Evolutionary conservation across 2,113 vertebrate genomes (phyloP).

Genomic region (Psilopogon haemacephalus): DNA sequence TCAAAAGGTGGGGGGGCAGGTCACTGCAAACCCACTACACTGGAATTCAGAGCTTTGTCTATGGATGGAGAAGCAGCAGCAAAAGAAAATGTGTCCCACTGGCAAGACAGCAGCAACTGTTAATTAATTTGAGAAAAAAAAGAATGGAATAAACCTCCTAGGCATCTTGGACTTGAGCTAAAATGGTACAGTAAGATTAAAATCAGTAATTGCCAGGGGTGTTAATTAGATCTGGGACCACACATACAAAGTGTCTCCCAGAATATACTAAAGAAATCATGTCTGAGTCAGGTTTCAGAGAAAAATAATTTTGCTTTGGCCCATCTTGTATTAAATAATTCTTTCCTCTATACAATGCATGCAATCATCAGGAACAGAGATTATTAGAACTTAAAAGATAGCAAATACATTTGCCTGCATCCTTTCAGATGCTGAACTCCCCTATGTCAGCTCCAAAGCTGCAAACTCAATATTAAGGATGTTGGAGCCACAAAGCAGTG

Average conservation of each 20-base stretch:
- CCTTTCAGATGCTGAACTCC: not conserved
- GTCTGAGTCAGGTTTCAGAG: not conserved
- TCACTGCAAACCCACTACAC: too few relatives aligned
- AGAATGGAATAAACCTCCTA: not conserved
- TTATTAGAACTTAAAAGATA: conserved; percentile 9
- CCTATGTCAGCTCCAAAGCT: not conserved
- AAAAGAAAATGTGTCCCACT: not conserved
- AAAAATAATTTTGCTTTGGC: not conserved
- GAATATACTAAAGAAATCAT: not conserved
- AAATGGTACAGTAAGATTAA: conserved; percentile 36
- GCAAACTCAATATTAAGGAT: not conserved
- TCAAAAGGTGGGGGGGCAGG: too few relatives aligned
- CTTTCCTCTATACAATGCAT: not conserved
- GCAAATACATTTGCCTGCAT: not conserved
- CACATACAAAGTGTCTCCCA: not conserved
- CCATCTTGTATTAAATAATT: not conserved
- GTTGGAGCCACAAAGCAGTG: not conserved
- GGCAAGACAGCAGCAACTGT: not conserved
- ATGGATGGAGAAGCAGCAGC: not conserved
- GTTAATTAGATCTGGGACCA: conserved; percentile 52
- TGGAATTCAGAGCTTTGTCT: not conserved
- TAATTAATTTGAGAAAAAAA: conserved; percentile 33
- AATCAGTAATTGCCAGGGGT: conserved; percentile 8
- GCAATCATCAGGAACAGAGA: not conserved
- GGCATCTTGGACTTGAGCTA: not conserved